These are phyloP conservation scores for Lasioglossum zephyrum DNA, from an alignment of 2,888 invertebrate genomes.

Conservation along the genomic window DNA sequence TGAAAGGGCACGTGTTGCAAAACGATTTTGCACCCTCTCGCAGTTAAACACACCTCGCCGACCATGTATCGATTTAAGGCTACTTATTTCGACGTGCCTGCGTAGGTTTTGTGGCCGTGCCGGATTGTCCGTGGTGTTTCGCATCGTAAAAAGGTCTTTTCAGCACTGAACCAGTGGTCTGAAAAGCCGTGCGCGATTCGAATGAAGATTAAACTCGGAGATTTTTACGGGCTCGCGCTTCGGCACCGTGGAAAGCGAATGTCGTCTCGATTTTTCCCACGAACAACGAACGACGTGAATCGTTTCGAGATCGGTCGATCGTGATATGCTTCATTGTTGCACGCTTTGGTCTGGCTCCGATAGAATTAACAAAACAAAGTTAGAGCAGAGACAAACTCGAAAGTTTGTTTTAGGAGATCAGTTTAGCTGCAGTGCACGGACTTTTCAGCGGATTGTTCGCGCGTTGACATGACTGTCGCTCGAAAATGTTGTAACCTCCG, in stretches of 20 bases:
- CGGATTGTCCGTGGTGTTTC: conserved; percentile 2
- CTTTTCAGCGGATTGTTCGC: too few relatives aligned
- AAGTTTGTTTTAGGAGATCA: not conserved
- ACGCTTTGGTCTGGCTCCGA: not conserved
- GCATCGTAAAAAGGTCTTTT: conserved; percentile 6
- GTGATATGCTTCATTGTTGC: not conserved
- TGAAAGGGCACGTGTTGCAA: conserved; percentile 69
- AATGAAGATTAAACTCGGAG: conserved; percentile 36
- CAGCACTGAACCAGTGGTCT: conserved; percentile 15
- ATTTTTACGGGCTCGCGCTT: conserved; percentile 38
- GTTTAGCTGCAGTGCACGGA: too few relatives aligned
- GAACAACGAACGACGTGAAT: not conserved
- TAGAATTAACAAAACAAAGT: too few relatives aligned
- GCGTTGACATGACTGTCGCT: too few relatives aligned
- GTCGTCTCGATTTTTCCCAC: not conserved
- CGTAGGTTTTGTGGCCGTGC: conserved; percentile 36
- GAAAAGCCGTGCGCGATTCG: conserved; percentile 3
- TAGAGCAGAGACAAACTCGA: too few relatives aligned
- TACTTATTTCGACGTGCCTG: conserved; percentile 57
- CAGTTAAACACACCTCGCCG: conserved; percentile 59
- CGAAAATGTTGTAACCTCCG: too few relatives aligned
- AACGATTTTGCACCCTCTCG: conserved; percentile 66
- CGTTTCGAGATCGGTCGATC: conserved; percentile 26
- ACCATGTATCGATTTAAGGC: conserved; percentile 61
- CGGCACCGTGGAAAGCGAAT: not conserved